phyloP scores from a whole-genome alignment of 2,113 vertebrate species.

The Eublepharis macularius region DNA sequence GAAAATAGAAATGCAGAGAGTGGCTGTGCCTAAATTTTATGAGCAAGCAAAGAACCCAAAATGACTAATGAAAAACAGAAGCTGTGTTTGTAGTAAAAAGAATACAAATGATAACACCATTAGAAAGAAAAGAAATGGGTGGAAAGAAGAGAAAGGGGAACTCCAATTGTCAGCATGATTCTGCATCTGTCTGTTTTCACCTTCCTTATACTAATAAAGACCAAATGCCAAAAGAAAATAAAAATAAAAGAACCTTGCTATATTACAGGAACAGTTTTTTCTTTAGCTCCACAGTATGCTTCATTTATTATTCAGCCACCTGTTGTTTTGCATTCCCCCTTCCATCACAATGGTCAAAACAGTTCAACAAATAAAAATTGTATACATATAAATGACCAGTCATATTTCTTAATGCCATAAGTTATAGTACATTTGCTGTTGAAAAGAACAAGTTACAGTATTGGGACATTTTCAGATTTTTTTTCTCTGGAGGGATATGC shows the following conservation, averaged over 20 bases:
- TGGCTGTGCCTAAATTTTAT: slow-evolving; percentile 11
- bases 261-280: not conserved
- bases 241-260: not conserved
- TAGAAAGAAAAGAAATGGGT: not conserved
- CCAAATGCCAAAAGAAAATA: not conserved
- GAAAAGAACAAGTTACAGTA: not conserved
- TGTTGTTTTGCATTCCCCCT: not conserved
- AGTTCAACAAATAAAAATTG: not conserved
- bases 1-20: not conserved
- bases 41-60: not conserved
- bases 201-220: not conserved
- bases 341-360: not conserved
- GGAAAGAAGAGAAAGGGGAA: not conserved
- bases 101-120: not conserved
- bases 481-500: not conserved
- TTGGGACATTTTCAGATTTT: not conserved
- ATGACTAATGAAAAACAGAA: not conserved
- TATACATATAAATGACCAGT: not conserved
- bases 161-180: not conserved
- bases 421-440: not conserved
- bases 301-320: not conserved
- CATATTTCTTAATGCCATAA: not conserved
- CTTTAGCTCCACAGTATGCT: not conserved
- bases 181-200: not conserved
- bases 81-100: not conserved